Base-by-base conservation (phyloP, 2,888 invertebrate species). In the Phalera bucephala region DNA sequence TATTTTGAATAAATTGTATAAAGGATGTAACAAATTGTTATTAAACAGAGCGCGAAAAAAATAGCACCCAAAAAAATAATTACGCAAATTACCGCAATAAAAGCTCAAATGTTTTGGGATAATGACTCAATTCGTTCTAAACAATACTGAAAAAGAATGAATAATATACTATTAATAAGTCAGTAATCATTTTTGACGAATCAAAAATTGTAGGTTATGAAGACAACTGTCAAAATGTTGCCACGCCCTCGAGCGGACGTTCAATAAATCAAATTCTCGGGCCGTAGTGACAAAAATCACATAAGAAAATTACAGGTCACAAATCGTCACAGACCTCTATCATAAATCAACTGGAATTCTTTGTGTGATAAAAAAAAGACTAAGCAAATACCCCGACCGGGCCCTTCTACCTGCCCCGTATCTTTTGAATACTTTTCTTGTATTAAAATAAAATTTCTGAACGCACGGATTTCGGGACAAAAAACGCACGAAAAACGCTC, bases 391-490 rank as follows among this genome's bases (percentile, higher is more conserved):
- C 82, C 76, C 75, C 61, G 74, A 63, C 61, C 54, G 64, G 64
- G 59, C 55, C 63, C 45, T 27, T 80, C 88, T 89, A 89, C 89
- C 89, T 89, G 89, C 82, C 64, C 76, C 80, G 80, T 82, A 82
- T 85, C 86, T 83, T 84, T 84, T 80, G 81, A 86, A 86, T 87
- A 80, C 82, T 81, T 80, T 78, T 81, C 81, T 86, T 84, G 81
- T 83, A 86, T 85, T 88, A 83, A 87, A 89, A 88, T 86, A 88
- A 87, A 85, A 84, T 73, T 81, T 80, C 67, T 77, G 80, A 85
- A 81, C 79, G 75, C 82, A 80, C 74, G 80, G 81, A 80, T 84
- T 84, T 72, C 69, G 75, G 76, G 64, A 64, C 88, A 89, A 89
- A 89, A 88, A 88, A 87, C 72, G 73, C 70, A 78, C 63, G 81